Percentiles rank a stretch among this genome's conserved stretches.
These are phyloP conservation scores for Rana temporaria DNA, from an alignment of 2,113 vertebrate species.

Conservation along the genomic window DNA sequence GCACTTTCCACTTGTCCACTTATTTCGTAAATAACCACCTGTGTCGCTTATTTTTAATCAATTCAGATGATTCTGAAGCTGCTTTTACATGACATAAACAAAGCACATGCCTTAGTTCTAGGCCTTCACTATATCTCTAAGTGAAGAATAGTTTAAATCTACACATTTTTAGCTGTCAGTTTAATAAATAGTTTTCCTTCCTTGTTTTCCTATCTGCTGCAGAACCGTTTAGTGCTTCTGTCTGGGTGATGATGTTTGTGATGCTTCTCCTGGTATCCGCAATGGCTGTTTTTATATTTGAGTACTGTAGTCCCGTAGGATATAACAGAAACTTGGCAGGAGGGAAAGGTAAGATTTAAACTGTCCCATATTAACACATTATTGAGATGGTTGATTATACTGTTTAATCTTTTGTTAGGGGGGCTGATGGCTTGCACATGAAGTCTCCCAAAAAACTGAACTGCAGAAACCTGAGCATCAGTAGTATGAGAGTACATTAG, in stretches of 20 bases:
- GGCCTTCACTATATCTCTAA: not conserved
- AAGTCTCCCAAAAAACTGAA: too few relatives aligned
- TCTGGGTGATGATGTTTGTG: slow-evolving; percentile 99
- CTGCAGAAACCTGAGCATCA: too few relatives aligned
- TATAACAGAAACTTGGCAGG: slow-evolving; percentile 95
- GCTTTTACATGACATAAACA: not conserved
- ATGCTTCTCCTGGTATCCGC: slow-evolving; percentile 97
- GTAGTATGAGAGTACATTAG: too few relatives aligned
- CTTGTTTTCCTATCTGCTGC: slow-evolving; percentile 60
- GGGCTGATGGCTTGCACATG: too few relatives aligned
- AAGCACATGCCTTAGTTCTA: not conserved
- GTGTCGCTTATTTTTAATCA: too few relatives aligned
- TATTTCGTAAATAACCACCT: too few relatives aligned
- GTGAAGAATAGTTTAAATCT: not conserved
- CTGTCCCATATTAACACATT: not conserved
- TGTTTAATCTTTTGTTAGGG: not conserved
- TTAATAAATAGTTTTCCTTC: slow-evolving; percentile 58
- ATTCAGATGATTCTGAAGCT: not conserved
- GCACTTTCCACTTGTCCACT: too few relatives aligned
- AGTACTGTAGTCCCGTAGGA: slow-evolving; percentile 96
- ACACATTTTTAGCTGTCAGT: slow-evolving; percentile 35
- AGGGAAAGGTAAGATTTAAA: slow-evolving; percentile 86
- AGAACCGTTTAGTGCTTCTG: slow-evolving; percentile 98
- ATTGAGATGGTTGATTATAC: not conserved
- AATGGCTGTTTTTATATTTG: slow-evolving; percentile 97